These are phyloP conservation scores for Acrocephalus scirpaceus DNA, from an alignment of 2,797 vertebrate species.

Conservation along the genomic window DNA sequence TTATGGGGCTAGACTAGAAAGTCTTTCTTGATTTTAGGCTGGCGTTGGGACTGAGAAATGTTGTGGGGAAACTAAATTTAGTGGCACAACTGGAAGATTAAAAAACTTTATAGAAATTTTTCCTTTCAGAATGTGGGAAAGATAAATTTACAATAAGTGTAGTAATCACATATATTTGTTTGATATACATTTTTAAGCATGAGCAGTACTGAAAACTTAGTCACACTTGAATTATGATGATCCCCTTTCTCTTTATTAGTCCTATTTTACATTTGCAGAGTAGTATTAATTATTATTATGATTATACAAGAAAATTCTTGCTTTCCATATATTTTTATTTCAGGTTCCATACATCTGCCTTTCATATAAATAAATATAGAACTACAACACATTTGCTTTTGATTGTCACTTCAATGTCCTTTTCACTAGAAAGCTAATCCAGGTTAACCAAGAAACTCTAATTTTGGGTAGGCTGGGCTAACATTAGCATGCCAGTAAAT, in stretches of 20 bases:
- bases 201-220: not conserved
- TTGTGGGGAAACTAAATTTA: not conserved
- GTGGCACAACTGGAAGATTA: not conserved
- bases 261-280: not conserved
- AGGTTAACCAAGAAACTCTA: slow-evolving; percentile 67
- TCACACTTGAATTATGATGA: not conserved
- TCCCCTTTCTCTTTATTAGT: not conserved
- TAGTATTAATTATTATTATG: not conserved
- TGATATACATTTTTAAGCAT: not conserved
- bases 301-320: not conserved
- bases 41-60: not conserved
- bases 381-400: slow-evolving; percentile 44
- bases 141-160: not conserved
- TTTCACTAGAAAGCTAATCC: slow-evolving; percentile 70
- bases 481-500: slow-evolving; percentile 75
- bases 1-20: not conserved
- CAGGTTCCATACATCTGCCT: not conserved
- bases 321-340: slow-evolving; percentile 11
- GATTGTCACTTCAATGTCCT: slow-evolving; percentile 57
- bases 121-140: not conserved
- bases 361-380: slow-evolving; percentile 47
- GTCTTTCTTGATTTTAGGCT: not conserved
- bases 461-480: slow-evolving; percentile 76
- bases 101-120: not conserved
- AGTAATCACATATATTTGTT: not conserved